Percentiles rank a stretch among this genome's conserved stretches.
Evolutionary conservation across 2,113 vertebrate species (phyloP).

Genomic region (Varanus komodoensis): DNA sequence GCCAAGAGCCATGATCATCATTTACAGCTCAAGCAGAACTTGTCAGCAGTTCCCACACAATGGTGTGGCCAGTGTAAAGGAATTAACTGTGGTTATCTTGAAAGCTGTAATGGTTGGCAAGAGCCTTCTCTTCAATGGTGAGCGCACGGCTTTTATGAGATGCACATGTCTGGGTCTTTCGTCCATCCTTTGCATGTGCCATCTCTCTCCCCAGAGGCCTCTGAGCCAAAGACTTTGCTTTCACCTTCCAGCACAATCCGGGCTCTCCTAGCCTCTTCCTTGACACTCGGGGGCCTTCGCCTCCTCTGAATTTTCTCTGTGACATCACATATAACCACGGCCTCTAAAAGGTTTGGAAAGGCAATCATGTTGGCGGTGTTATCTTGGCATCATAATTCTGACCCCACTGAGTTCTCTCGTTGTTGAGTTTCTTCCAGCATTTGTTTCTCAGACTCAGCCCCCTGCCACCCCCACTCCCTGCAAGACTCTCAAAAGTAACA

Average conservation of each 20-base stretch:
- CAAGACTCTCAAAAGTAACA: slow-evolving; percentile 62
- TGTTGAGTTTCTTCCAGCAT: slow-evolving; percentile 66
- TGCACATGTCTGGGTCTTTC: slow-evolving; percentile 39
- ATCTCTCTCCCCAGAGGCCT: background rate
- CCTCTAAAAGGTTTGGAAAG: slow-evolving; percentile 70
- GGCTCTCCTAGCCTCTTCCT: slow-evolving; percentile 65
- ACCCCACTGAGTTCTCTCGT: slow-evolving; percentile 67
- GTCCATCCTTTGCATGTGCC: background rate
- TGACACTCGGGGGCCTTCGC: slow-evolving; percentile 57
- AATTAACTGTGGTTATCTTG: slow-evolving; percentile 54
- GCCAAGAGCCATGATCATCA: slow-evolving; percentile 44
- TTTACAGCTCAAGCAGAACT: slow-evolving; percentile 56
- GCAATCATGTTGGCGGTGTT: slow-evolving; percentile 65
- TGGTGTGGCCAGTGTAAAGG: slow-evolving; percentile 59
- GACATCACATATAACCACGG: slow-evolving; percentile 44
- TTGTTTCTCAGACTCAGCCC: slow-evolving; percentile 69
- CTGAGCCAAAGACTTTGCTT: slow-evolving; percentile 16
- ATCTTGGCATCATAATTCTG: slow-evolving; percentile 69
- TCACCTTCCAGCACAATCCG: slow-evolving; percentile 61
- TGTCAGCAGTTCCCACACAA: slow-evolving; percentile 62
- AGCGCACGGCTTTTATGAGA: slow-evolving; percentile 52
- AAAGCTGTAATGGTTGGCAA: slow-evolving; percentile 48
- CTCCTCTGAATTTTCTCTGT: slow-evolving; percentile 61
- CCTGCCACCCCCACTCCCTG: background rate
- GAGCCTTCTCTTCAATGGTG: slow-evolving; percentile 20